Evolutionary conservation across 92 coral and sea anemone genomes (phyloP).

Genomic region (Hydrozoanthus gracilis): DNA sequence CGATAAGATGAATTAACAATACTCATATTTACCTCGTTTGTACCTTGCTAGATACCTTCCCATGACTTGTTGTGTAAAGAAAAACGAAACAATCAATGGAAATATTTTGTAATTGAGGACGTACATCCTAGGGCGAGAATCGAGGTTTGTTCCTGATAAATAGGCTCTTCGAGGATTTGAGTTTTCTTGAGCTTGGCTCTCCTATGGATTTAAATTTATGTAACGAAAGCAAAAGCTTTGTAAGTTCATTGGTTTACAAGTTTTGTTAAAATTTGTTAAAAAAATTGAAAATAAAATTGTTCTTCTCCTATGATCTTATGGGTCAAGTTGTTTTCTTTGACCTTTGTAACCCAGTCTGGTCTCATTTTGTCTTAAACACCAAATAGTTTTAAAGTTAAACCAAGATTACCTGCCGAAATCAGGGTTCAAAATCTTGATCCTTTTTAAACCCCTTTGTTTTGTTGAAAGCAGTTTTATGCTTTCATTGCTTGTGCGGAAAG

Average conservation of each 20-base stretch:
- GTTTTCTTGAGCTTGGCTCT: neutral
- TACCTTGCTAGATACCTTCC: constrained; percentile 1
- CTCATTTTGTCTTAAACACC: neutral
- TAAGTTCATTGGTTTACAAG: neutral
- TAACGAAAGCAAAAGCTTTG: neutral
- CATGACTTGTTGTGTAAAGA: neutral
- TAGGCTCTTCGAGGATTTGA: neutral
- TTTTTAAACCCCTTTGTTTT: no score
- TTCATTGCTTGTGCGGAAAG: no score
- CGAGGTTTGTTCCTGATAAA: no score
- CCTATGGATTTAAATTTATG: neutral
- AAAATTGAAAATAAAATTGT: constrained; percentile 9
- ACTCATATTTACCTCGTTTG: neutral
- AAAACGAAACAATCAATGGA: neutral
- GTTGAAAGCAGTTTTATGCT: no score
- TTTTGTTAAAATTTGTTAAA: neutral
- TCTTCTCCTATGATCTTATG: constrained; percentile 22
- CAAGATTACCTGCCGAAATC: no score
- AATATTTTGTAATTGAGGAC: neutral
- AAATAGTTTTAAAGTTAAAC: neutral
- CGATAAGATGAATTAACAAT: neutral
- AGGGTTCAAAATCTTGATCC: no score
- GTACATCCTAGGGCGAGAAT: neutral
- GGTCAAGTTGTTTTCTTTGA: constrained; percentile 24
- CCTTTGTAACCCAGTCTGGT: neutral